A percentile compares a stretch with the other conserved stretches of the same genome.
These are phyloP conservation scores for Meganola albula DNA, from an alignment of 2,888 invertebrate genomes.

Conservation along the genomic window DNA sequence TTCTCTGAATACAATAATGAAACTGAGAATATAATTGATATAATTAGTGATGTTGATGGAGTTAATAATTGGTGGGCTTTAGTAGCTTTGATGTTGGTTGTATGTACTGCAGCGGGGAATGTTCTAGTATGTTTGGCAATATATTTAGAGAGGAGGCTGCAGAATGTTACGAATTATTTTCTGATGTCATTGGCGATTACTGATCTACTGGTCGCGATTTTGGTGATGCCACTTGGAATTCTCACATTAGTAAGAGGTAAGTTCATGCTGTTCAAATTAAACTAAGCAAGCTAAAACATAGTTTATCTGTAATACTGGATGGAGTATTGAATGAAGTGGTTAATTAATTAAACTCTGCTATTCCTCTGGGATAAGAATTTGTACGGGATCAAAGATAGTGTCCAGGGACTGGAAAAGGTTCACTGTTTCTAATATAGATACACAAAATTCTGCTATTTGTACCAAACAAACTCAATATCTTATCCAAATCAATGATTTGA, in stretches of 20 bases:
- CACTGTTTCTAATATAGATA: no score
- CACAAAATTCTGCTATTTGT: no score
- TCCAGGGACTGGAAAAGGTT: no score
- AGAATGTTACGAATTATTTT: constrained; percentile 98
- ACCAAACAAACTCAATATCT: no score
- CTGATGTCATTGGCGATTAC: constrained; percentile 97
- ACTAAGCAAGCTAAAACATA: no score
- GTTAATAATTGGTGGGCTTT: constrained; percentile 90
- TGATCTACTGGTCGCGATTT: constrained; percentile 94
- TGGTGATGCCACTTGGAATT: constrained; percentile 97
- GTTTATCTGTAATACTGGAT: no score
- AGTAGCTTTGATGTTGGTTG: constrained; percentile 84
- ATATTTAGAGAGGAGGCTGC: constrained; percentile 91
- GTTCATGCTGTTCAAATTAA: no score
- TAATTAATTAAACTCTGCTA: no score
- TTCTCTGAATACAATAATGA: constrained; percentile 29
- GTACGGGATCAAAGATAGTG: no score
- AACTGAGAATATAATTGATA: constrained; percentile 34
- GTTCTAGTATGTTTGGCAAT: constrained; percentile 96
- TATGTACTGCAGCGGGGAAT: constrained; percentile 94
- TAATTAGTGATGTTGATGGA: constrained; percentile 26
- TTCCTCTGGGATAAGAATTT: no score
- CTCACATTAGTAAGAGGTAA: constrained; percentile 88
- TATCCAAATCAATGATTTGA: no score
- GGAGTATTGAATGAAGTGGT: no score